phyloP scores from a whole-genome alignment of 2,113 vertebrate genomes.

The Apistogramma diplotaenia region DNA sequence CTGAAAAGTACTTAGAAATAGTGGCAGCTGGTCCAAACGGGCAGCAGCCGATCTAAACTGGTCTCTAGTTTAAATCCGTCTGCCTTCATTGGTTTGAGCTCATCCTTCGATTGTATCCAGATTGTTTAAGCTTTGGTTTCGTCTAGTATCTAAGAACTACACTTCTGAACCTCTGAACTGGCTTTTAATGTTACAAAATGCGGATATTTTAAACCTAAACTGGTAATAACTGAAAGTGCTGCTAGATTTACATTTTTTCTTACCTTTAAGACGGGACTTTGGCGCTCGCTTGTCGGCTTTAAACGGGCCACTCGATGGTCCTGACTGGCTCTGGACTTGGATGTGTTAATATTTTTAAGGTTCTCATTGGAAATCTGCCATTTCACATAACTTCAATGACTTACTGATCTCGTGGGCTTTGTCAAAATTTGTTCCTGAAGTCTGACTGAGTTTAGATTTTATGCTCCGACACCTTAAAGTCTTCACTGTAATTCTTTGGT shows the following conservation, averaged over 20 bases:
- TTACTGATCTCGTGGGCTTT: too few species aligned
- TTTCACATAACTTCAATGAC: too few species aligned
- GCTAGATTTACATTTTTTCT: background rate
- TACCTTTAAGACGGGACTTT: background rate
- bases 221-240: background rate
- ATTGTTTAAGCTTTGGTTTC: background rate
- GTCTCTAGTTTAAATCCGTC: background rate
- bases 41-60: rapidly evolving
- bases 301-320: background rate
- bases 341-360: background rate
- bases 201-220: background rate
- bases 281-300: background rate
- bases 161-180: background rate
- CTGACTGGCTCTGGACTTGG: background rate
- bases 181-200: background rate
- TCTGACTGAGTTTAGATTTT: too few species aligned
- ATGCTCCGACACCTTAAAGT: too few species aligned
- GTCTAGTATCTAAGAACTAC: background rate
- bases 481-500: too few species aligned
- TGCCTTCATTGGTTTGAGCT: background rate
- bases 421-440: too few species aligned
- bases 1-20: too few species aligned
- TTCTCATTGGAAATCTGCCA: too few species aligned
- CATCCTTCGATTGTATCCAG: background rate
- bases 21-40: background rate